phyloP scores from a whole-genome alignment of 2,888 invertebrate species.

The Eupelmus urozonus region DNA sequence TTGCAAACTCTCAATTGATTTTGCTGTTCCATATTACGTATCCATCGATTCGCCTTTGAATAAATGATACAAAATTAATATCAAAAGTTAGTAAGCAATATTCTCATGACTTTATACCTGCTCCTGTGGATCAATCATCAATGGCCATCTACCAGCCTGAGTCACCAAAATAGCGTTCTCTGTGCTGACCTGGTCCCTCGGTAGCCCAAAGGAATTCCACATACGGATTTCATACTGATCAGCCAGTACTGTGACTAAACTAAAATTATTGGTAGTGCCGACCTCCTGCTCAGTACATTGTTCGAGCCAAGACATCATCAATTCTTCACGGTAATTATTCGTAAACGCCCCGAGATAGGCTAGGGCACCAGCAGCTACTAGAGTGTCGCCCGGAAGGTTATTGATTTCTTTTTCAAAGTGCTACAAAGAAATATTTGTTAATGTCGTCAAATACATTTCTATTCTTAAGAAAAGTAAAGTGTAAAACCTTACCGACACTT shows the following conservation, averaged over 20 bases:
- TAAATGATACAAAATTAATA: neutral
- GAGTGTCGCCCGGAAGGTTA: slow-evolving; percentile 90
- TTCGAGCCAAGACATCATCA: slow-evolving; percentile 84
- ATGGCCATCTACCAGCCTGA: slow-evolving; percentile 89
- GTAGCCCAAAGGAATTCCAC: slow-evolving; percentile 94
- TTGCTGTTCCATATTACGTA: slow-evolving; percentile 89
- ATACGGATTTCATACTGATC: slow-evolving; percentile 91
- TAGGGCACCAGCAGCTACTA: slow-evolving; percentile 91
- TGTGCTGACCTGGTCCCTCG: slow-evolving; percentile 91
- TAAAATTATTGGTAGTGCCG: slow-evolving; percentile 84
- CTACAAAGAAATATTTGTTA: slow-evolving; percentile 74
- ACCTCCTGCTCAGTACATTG: slow-evolving; percentile 84
- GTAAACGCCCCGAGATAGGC: slow-evolving; percentile 96
- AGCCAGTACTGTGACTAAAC: slow-evolving; percentile 85
- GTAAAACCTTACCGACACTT: slow-evolving; percentile 14
- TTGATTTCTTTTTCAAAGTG: slow-evolving; percentile 83
- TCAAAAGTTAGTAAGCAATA: no score
- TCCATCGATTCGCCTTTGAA: slow-evolving; percentile 92
- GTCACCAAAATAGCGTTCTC: slow-evolving; percentile 96
- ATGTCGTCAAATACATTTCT: neutral
- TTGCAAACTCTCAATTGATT: slow-evolving; percentile 88
- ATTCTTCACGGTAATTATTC: slow-evolving; percentile 83
- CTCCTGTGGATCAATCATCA: slow-evolving; percentile 97
- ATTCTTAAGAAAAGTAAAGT: no score
- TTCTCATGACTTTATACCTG: slow-evolving; percentile 82